Evolutionary conservation across 2,888 invertebrate species (phyloP).

Genomic region (Chrysodeixis includens): DNA sequence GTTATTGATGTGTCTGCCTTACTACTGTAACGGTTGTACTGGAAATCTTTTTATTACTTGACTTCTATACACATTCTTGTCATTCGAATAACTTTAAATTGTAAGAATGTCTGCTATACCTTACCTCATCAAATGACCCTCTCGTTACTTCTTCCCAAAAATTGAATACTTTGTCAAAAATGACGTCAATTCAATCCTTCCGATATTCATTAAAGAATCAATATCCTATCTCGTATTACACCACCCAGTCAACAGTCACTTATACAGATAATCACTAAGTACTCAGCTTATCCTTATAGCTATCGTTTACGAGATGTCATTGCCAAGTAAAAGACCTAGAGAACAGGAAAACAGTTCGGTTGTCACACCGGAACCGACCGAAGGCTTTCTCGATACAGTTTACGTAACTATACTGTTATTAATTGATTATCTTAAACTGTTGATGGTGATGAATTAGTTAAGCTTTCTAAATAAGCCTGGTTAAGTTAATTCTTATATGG

Average conservation of each 20-base stretch:
- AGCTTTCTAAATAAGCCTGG: slow-evolving; percentile 6
- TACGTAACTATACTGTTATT: slow-evolving; percentile 31
- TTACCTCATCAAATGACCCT: background rate
- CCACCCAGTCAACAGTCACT: background rate
- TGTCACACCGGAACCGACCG: slow-evolving; percentile 41
- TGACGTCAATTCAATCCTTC: too few relatives aligned
- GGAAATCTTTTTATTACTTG: slow-evolving; percentile 5
- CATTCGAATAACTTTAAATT: background rate
- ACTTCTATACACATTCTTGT: background rate
- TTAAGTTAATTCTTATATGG: background rate
- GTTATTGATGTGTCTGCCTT: slow-evolving; percentile 43
- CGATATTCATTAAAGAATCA: too few relatives aligned
- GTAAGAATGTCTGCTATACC: background rate
- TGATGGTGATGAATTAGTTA: slow-evolving; percentile 20
- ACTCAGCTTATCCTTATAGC: slow-evolving; percentile 17
- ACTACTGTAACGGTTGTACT: slow-evolving; percentile 29
- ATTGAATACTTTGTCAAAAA: too few relatives aligned
- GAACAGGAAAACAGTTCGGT: slow-evolving; percentile 39
- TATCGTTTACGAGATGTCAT: slow-evolving; percentile 24
- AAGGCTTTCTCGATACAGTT: slow-evolving; percentile 48
- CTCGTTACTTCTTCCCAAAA: too few relatives aligned
- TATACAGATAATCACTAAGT: background rate
- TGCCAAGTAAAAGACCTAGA: slow-evolving; percentile 21
- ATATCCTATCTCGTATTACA: too few relatives aligned
- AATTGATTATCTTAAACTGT: slow-evolving; percentile 34